Conservation (phyloP, 2,113 vertebrate species). For the Dissostichus mawsoni region DNA sequence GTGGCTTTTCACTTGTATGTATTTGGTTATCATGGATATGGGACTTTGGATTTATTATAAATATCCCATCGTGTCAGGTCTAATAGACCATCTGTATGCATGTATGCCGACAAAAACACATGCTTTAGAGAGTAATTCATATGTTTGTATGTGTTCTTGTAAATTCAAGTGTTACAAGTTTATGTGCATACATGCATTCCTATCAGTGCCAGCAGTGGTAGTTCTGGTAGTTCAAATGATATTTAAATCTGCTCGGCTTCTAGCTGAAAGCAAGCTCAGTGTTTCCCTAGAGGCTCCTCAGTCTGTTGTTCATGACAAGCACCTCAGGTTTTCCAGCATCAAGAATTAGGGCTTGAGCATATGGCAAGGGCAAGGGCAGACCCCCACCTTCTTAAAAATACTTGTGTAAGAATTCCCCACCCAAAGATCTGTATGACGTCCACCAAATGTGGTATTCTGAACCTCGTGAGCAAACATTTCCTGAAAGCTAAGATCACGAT, state of each 20-base stretch:
- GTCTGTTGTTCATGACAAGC: not conserved
- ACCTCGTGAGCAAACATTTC: no score
- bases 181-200: not conserved
- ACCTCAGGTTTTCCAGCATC: not conserved
- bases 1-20: not conserved
- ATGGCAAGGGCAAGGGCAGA: not conserved
- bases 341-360: not conserved
- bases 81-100: not conserved
- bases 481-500: no score
- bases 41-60: conserved; percentile 14
- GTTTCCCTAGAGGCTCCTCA: conserved; percentile 17
- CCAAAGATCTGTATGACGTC: no score
- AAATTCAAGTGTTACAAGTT: conserved; percentile 10
- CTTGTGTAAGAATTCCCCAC: not conserved
- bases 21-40: not conserved
- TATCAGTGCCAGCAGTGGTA: not conserved
- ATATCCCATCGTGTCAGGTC: not conserved
- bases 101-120: conserved; percentile 32
- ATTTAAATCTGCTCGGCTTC: not conserved
- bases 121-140: conserved; percentile 25
- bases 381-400: not conserved
- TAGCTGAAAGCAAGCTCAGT: not conserved
- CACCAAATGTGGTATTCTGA: no score
- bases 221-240: no score
- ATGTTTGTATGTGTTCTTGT: conserved; percentile 10